phyloP scores from a whole-genome alignment of 2,797 vertebrate genomes.

The Notolabrus celidotus region DNA sequence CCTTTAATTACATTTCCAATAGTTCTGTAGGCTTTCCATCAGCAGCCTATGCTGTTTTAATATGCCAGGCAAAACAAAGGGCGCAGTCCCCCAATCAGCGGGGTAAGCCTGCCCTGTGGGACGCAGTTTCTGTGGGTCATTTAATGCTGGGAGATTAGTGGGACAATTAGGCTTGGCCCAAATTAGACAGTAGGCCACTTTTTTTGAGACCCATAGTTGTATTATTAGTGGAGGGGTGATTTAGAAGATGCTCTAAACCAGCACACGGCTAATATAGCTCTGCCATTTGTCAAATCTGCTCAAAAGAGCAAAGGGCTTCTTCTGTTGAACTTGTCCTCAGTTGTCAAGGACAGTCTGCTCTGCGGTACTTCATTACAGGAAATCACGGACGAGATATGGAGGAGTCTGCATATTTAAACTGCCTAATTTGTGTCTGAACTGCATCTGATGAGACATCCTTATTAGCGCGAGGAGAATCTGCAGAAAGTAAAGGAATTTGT shows the following conservation, averaged over 20 bases:
- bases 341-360: conserved; percentile 74
- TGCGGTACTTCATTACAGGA: conserved; percentile 77
- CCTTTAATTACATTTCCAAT: conserved; percentile 87
- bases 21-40: conserved; percentile 77
- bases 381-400: conserved; percentile 74
- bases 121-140: conserved; percentile 79
- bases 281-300: conserved; percentile 72
- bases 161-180: conserved; percentile 83
- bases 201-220: conserved; percentile 60
- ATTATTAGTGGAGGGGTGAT: conserved; percentile 44
- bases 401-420: conserved; percentile 70
- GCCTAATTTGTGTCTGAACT: conserved; percentile 67
- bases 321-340: conserved; percentile 70
- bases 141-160: conserved; percentile 81
- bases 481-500: conserved; percentile 67
- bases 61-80: conserved; percentile 78
- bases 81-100: conserved; percentile 68
- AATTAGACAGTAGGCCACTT: conserved; percentile 68
- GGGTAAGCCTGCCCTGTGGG: conserved; percentile 73
- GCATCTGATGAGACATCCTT: conserved; percentile 71
- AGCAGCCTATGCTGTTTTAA: conserved; percentile 75
- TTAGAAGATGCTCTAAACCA: conserved; percentile 55
- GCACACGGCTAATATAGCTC: conserved; percentile 55
- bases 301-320: conserved; percentile 57
- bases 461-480: conserved; percentile 65